phyloP scores from a whole-genome alignment of 2,888 invertebrate genomes.

The Cylloceria caligata region DNA sequence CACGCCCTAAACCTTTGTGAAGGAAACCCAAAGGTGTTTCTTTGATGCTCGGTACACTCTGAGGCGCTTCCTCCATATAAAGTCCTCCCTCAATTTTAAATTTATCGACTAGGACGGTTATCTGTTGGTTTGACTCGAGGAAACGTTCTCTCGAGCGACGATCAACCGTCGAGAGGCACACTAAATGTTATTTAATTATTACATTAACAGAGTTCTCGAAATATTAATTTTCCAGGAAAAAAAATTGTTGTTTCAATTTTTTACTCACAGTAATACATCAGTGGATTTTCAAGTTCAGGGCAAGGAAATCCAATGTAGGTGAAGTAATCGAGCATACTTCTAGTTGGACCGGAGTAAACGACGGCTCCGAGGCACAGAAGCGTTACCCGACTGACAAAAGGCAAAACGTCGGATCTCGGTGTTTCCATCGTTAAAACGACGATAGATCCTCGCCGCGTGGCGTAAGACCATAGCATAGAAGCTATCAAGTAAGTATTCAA shows the following conservation, averaged over 20 bases:
- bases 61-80: slow-evolving; percentile 87
- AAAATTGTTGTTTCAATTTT: slow-evolving; percentile 10
- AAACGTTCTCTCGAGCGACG: slow-evolving; percentile 91
- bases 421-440: slow-evolving; percentile 97
- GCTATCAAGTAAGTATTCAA: slow-evolving; percentile 97
- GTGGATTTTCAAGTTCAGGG: slow-evolving; percentile 97
- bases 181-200: slow-evolving; percentile 81
- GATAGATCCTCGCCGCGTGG: slow-evolving; percentile 95
- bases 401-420: slow-evolving; percentile 97
- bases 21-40: slow-evolving; percentile 79
- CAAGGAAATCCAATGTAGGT: slow-evolving; percentile 98
- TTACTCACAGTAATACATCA: slow-evolving; percentile 97
- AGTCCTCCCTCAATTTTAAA: slow-evolving; percentile 94
- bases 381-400: slow-evolving; percentile 96
- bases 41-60: slow-evolving; percentile 80
- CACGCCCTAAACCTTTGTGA: slow-evolving; percentile 81
- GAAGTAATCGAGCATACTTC: slow-evolving; percentile 97
- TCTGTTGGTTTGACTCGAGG: slow-evolving; percentile 96
- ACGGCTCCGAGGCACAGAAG: slow-evolving; percentile 96
- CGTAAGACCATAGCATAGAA: slow-evolving; percentile 95
- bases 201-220: background rate
- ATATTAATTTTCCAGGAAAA: background rate
- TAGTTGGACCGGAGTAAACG: slow-evolving; percentile 95
- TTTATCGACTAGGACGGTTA: slow-evolving; percentile 95
- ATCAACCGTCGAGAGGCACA: slow-evolving; percentile 89